Conservation (phyloP, 2,113 vertebrate species). For the Passer montanus region DNA sequence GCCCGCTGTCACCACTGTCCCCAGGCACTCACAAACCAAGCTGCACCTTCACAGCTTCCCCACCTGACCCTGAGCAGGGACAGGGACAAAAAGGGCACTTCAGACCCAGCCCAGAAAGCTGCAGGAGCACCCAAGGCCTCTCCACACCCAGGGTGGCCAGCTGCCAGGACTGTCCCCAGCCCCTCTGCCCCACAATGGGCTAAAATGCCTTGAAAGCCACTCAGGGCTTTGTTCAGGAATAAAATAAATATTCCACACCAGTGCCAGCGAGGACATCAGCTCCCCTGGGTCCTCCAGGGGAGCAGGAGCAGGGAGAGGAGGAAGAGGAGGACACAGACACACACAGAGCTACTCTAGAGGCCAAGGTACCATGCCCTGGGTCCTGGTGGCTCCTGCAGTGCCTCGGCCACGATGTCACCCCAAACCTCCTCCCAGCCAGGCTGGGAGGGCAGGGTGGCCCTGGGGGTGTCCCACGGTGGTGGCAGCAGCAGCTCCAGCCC, state of each 20-base stretch:
- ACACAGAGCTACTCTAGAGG: background rate
- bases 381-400: background rate
- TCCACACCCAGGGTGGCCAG: background rate
- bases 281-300: background rate
- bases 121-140: accelerated
- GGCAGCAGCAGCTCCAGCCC: background rate
- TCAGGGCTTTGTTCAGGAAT: background rate
- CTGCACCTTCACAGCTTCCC: background rate
- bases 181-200: accelerated
- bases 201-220: background rate
- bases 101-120: background rate
- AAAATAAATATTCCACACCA: background rate
- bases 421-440: background rate
- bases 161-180: background rate
- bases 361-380: background rate
- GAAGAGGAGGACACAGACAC: background rate
- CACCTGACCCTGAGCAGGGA: background rate
- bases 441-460: accelerated
- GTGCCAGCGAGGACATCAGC: accelerated
- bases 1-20: background rate
- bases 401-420: background rate
- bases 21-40: background rate
- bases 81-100: background rate
- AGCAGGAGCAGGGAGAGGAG: background rate
- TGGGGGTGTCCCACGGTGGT: background rate